phyloP scores from a whole-genome alignment of 2,797 vertebrate species.

The Platyrinchus mystaceus region DNA sequence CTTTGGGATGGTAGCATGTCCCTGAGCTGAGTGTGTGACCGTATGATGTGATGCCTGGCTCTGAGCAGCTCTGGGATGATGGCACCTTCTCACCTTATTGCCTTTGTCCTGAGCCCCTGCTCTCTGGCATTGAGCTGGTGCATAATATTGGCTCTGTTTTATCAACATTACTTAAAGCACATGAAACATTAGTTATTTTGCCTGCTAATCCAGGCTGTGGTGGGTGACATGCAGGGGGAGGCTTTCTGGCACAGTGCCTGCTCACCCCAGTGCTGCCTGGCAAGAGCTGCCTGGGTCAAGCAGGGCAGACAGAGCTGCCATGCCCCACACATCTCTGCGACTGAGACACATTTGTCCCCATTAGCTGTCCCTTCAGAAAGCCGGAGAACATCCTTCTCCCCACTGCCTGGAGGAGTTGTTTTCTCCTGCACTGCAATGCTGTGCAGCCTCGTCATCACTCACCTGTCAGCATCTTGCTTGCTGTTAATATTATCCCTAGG shows the following conservation, averaged over 20 bases:
- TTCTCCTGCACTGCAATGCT: not conserved
- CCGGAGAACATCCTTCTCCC: not conserved
- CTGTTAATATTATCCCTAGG: not conserved
- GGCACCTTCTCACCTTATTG: not conserved
- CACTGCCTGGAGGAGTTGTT: not conserved
- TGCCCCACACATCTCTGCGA: not conserved
- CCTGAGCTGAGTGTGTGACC: not conserved
- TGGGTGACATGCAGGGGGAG: not conserved
- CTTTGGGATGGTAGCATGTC: rapidly evolving
- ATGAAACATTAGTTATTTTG: not conserved
- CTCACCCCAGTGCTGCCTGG: rapidly evolving
- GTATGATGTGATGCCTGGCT: rapidly evolving
- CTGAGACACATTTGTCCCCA: not conserved
- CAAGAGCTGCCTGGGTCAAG: rapidly evolving
- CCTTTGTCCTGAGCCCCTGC: not conserved
- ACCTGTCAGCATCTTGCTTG: not conserved
- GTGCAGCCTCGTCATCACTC: not conserved
- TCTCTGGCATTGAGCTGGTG: not conserved
- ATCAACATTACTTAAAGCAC: not conserved
- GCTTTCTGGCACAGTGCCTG: rapidly evolving
- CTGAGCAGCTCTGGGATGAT: rapidly evolving
- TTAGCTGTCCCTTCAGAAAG: not conserved
- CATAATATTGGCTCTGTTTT: not conserved
- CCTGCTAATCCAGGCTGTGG: not conserved
- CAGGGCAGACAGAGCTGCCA: not conserved